Base-by-base conservation (phyloP, 2,797 vertebrate species). In the Acanthopagrus latus region DNA sequence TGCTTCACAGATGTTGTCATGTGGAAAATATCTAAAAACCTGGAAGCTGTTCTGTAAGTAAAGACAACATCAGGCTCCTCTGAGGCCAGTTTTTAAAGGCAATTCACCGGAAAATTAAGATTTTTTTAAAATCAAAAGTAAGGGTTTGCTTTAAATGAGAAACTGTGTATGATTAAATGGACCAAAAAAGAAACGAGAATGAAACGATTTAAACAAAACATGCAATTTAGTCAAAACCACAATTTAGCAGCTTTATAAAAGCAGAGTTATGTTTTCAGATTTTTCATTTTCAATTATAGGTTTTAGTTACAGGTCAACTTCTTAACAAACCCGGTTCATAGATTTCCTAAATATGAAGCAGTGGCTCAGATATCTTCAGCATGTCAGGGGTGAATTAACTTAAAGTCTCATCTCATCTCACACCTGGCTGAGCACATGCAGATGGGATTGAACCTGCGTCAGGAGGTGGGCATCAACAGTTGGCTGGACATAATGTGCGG, bases 331-430 rank as follows among this genome's bases (percentile, higher is more conserved):
- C 0, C 20, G 52, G 27, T 71, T n/a, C 33, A 38, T 46, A 33
- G 75, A 80, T 56, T 68, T 41, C 23, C 51, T 60, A 76, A 79
- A 76, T 72, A 33, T 66, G 41, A 33, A 27, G 50, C 69, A 57
- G 23, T 7, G 3, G 47, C 14, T 72, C 64, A 65, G 17, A 82
- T 76, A 75, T 83, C 60, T 65, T 62, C 23, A 54, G 21, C 38
- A 13, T 54, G 29, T 44, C 57, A 46, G 62, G 43, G 23, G 12
- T 43, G 58, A 78, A 71, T 88, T 65, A 74, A 80, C 7, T 51
- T 63, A 56, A 9, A 51, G 68, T 73, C 80, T 82, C 83, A 85
- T 82, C 82, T 88, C 82, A 77, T 17, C 79, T 87, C 80, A 89
- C 74, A 87, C 55, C 60, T 86, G 69, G 25, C 82, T 86, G 82